Evolutionary conservation across 2,113 vertebrate genomes (phyloP).

Genomic region (Oryctolagus cuniculus): mOryCun1.1 NC_091448.1:28352001-28352500

Average conservation of each 20-base stretch:
- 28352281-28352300: neutral
- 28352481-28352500: neutral
- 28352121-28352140: too few relatives aligned
- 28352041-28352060: neutral
- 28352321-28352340: neutral
- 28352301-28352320: neutral
- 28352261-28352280: neutral
- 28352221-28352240: neutral
- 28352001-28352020: neutral
- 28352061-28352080: neutral
- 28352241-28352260: neutral
- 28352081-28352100: neutral
- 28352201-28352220: neutral
- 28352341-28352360: neutral
- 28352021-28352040: neutral
- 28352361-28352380: neutral
- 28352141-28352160: neutral
- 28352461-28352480: neutral
- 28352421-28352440: neutral
- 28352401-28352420: neutral
- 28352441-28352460: neutral
- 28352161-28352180: neutral
- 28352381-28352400: neutral
- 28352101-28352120: neutral
- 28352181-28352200: neutral